phyloP scores from a whole-genome alignment of 2,888 invertebrate genomes.

The Temnothorax rugatulus region DNA sequence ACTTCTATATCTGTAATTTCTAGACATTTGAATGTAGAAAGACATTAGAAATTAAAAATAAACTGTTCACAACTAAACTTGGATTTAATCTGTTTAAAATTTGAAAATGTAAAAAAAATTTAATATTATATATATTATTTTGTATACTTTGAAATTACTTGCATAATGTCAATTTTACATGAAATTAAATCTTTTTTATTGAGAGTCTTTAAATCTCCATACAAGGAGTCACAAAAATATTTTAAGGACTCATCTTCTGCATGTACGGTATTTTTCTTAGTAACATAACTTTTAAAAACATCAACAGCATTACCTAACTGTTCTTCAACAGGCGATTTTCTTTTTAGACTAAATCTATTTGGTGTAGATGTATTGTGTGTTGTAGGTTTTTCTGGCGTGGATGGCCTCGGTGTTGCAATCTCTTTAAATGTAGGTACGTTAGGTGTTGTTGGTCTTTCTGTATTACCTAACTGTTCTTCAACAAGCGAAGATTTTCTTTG shows the following conservation, averaged over 20 bases:
- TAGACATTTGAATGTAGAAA: too few relatives aligned
- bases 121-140: too few relatives aligned
- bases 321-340: background rate
- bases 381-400: background rate
- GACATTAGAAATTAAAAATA: background rate
- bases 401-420: background rate
- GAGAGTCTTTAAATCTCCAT: constrained; percentile 16
- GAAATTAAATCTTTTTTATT: constrained; percentile 6
- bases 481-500: constrained; percentile 14
- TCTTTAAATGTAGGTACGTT: background rate
- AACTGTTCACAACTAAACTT: background rate
- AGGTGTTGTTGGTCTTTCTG: background rate
- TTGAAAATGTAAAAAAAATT: background rate
- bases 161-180: constrained; percentile 23
- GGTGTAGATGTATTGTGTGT: background rate
- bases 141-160: constrained; percentile 10
- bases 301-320: constrained; percentile 1
- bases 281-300: constrained; percentile 13
- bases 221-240: constrained; percentile 22
- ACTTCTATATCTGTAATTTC: too few relatives aligned
- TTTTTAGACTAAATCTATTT: background rate
- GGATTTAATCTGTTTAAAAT: background rate
- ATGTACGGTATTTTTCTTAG: background rate
- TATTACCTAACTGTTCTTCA: too few relatives aligned
- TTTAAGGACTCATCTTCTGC: constrained; percentile 6